Evolutionary conservation across 1,140 invertebrate genomes (phyloP), one percentile per base, ranked within the genome.

Genomic region (Halesus radiatus): DNA sequence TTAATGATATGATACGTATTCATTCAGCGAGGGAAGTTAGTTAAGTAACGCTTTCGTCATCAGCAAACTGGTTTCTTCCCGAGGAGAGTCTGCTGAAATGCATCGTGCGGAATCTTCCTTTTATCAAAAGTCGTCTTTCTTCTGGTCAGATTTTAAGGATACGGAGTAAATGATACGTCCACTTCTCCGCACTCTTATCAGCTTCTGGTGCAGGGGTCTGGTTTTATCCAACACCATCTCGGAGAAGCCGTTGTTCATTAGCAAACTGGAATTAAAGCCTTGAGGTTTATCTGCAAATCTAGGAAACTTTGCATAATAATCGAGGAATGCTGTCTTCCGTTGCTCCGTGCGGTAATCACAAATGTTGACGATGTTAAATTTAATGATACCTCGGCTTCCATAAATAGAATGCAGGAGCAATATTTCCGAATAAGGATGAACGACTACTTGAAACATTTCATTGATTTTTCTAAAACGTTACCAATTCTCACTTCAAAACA

Each of bases 221-320:
- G 56, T 60, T 60, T 22, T 60, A 60, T 60, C 20, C 56, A 6
- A 20, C 56, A 60, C 56, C 20, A 60, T 60, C 18, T 60, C 15
- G 16, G 5, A 20, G 56, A 22, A 13, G 22, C 56, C 56, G 56
- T 60, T 60, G 23, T 60, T 60, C 56, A 60, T 60, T 60, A 22
- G 56, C n/a, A 60, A 58, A 58, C 54, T 58, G 54, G 56, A 60
- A 60, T 60, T 23, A 60, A 22, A 23, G 56, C 20, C 56, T 60
- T 60, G 15, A 20, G 20, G 23, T 20, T 60, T 60, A 60, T 60
- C 56, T 13, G 56, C 3, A 60, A 60, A 60, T 60, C 56, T 60
- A 20, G 8, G 54, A n/a, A 58, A 22, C 56, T 60, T 60, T 60
- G 23, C 56, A 23, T 60, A 60, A 60, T 60, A 60, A 60, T 60